These are phyloP conservation scores for Choloepus didactylus DNA, from an alignment of 2,797 vertebrate species.

Conservation along the genomic window DNA sequence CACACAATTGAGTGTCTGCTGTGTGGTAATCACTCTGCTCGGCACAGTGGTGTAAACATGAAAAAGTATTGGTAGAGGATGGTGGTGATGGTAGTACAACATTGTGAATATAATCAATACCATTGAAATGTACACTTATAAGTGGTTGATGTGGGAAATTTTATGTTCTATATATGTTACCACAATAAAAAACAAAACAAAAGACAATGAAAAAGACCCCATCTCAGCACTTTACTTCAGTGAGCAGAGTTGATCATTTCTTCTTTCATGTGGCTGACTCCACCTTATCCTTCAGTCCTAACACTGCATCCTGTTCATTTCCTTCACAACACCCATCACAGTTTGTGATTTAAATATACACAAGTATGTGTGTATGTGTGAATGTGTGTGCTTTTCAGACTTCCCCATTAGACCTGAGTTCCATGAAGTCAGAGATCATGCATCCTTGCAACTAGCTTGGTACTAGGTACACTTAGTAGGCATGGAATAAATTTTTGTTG, in stretches of 20 bases:
- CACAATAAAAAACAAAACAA: too few species aligned
- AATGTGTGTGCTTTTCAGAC: neutral
- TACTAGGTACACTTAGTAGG: neutral
- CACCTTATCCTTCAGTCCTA: neutral
- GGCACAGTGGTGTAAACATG: neutral
- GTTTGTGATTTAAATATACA: neutral
- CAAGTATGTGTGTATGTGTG: neutral
- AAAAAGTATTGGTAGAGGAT: neutral
- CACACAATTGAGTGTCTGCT: neutral
- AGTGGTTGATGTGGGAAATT: too few species aligned
- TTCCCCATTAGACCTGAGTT: neutral
- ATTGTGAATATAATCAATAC: too few species aligned
- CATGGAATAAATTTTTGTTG: slow-evolving; percentile 19
- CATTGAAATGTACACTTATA: too few species aligned
- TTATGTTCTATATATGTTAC: too few species aligned
- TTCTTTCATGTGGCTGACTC: neutral
- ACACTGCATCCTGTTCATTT: neutral
- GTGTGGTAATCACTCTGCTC: neutral
- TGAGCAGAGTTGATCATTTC: neutral
- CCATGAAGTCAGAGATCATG: neutral
- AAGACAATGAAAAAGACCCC: neutral
- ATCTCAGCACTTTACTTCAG: neutral
- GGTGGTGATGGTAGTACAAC: too few species aligned
- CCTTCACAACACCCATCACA: neutral
- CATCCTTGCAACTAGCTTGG: neutral